Evolutionary conservation across 2,113 vertebrate species (phyloP).

Genomic region (Sitta europaea): DNA sequence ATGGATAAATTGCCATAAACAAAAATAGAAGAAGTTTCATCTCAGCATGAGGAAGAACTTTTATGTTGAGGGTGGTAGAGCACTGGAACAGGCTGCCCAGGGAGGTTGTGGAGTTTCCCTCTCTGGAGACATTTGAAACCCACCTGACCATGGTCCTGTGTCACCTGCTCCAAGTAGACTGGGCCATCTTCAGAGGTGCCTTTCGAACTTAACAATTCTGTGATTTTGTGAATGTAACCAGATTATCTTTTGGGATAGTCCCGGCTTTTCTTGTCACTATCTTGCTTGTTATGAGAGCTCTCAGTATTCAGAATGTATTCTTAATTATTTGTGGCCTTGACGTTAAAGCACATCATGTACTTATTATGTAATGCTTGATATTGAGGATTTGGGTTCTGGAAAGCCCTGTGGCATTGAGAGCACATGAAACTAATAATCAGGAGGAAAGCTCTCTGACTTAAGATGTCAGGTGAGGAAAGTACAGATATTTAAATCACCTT

Average conservation of each 20-base stretch:
- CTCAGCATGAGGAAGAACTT: neutral
- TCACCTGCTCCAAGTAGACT: neutral
- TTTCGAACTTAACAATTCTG: neutral
- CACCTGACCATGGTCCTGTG: neutral
- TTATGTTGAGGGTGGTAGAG: neutral
- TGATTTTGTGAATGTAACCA: neutral
- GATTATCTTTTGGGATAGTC: accelerated
- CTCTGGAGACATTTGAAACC: neutral
- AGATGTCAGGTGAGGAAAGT: neutral
- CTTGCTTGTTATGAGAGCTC: neutral
- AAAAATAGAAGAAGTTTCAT: neutral
- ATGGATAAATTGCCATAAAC: neutral
- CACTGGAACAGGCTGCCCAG: neutral
- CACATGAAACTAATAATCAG: neutral
- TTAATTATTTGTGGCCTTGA: neutral
- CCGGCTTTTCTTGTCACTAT: accelerated
- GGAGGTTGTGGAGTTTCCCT: neutral
- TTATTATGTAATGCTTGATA: neutral
- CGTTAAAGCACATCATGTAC: neutral
- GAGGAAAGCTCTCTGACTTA: neutral
- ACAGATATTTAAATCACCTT: neutral
- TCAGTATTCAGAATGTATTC: neutral
- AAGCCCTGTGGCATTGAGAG: neutral
- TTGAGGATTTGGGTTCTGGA: neutral
- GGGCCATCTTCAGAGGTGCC: neutral